phyloP scores from a whole-genome alignment of 2,797 vertebrate species.

The Tenualosa thibaudeaui region DNA sequence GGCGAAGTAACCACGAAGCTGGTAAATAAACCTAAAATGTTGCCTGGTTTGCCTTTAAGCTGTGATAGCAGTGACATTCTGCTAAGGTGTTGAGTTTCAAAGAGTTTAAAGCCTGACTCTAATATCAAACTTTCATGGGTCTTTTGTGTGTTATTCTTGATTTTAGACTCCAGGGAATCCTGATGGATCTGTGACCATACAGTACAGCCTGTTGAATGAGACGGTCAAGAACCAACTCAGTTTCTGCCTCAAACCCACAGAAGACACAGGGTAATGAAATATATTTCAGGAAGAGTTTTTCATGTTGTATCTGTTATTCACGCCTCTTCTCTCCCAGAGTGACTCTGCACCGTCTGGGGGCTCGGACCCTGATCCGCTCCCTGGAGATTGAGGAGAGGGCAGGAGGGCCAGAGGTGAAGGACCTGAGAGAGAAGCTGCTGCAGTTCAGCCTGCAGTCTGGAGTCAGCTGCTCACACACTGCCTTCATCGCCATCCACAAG shows the following conservation, averaged over 20 bases:
- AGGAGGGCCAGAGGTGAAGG: conserved; percentile 31
- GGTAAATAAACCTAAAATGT: too few species aligned
- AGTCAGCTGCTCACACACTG: conserved; percentile 77
- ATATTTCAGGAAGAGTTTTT: too few species aligned
- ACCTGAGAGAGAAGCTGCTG: conserved; percentile 64
- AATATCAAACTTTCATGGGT: background rate
- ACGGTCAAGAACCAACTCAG: conserved; percentile 63
- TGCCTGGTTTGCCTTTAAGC: too few species aligned
- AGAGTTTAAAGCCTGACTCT: too few species aligned
- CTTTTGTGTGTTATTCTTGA: background rate
- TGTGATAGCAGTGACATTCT: too few species aligned
- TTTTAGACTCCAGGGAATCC: conserved; percentile 60
- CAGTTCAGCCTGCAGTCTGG: conserved; percentile 76
- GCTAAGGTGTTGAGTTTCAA: too few species aligned
- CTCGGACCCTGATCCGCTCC: conserved; percentile 69
- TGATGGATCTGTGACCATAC: conserved; percentile 66
- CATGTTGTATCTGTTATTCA: too few species aligned
- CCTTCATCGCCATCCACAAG: conserved; percentile 76
- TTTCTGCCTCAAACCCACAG: conserved; percentile 68
- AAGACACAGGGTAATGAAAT: conserved; percentile 59
- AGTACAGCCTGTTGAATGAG: conserved; percentile 71
- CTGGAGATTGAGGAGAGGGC: conserved; percentile 62
- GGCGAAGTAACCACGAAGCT: too few species aligned
- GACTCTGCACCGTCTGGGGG: conserved; percentile 61
- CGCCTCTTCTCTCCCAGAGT: too few species aligned